phyloP scores from a whole-genome alignment of 2,888 invertebrate genomes.

The Nebria salina region DNA sequence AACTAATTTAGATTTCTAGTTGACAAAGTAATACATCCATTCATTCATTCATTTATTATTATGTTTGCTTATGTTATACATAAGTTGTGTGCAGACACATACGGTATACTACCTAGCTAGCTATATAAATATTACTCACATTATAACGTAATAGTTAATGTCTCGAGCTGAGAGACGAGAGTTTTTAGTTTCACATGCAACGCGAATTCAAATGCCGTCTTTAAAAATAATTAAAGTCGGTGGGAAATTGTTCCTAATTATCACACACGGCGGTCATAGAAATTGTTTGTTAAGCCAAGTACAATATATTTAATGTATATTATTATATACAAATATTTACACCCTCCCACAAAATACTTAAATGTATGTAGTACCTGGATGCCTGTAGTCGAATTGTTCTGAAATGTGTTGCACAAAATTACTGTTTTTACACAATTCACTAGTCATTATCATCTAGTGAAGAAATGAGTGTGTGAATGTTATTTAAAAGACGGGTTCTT shows the following conservation, averaged over 20 bases:
- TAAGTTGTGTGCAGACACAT: not conserved
- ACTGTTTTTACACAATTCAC: slow-evolving; percentile 35
- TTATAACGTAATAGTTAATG: not conserved
- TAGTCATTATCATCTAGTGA: slow-evolving; percentile 23
- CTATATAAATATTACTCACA: not conserved
- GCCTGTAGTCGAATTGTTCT: too few species aligned
- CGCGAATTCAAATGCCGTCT: not conserved
- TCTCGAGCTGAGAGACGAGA: not conserved
- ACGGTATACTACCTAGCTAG: not conserved
- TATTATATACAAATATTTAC: too few species aligned
- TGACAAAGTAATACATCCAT: not conserved
- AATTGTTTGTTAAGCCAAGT: not conserved
- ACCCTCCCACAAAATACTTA: too few species aligned
- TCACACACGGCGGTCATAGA: not conserved
- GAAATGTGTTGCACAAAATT: not conserved
- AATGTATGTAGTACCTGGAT: too few species aligned
- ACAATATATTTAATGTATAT: too few species aligned
- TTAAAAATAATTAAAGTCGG: not conserved
- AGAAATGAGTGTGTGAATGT: slow-evolving; percentile 44
- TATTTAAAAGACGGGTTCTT: slow-evolving; percentile 25
- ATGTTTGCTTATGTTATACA: not conserved
- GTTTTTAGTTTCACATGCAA: slow-evolving; percentile 1
- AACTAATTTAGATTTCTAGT: not conserved
- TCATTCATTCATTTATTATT: not conserved
- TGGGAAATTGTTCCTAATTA: not conserved